phyloP scores from a whole-genome alignment of 2,888 invertebrate genomes.

The Anodontia alba region DNA sequence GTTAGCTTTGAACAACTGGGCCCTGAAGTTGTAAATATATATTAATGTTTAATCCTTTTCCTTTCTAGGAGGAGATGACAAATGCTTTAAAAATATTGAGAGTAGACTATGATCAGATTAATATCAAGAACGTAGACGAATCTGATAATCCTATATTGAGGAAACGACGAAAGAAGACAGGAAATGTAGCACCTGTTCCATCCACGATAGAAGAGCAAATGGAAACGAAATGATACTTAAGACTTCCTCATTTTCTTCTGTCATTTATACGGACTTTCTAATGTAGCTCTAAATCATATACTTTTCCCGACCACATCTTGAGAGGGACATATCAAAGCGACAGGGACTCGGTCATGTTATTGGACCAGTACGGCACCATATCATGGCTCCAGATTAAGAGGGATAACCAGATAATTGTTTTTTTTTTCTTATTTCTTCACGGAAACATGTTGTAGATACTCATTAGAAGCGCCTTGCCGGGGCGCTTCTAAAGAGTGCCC shows the following conservation, averaged over 20 bases:
- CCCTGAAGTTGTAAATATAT: too few relatives aligned
- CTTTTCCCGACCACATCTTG: too few relatives aligned
- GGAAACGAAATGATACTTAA: constrained; percentile 42
- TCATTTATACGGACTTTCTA: constrained; percentile 9
- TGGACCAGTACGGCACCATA: too few relatives aligned
- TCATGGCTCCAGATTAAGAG: too few relatives aligned
- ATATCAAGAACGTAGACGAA: constrained; percentile 95
- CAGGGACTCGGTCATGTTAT: too few relatives aligned
- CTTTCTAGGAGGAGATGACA: constrained; percentile 95
- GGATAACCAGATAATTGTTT: too few relatives aligned
- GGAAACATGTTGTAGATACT: too few relatives aligned
- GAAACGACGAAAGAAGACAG: constrained; percentile 87
- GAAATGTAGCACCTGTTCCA: constrained; percentile 82
- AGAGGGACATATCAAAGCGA: too few relatives aligned
- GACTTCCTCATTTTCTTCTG: background rate
- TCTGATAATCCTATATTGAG: constrained; percentile 96
- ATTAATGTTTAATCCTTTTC: background rate
- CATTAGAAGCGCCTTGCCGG: too few relatives aligned
- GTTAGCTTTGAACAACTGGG: too few relatives aligned
- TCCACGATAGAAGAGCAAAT: constrained; percentile 47
- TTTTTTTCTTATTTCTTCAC: too few relatives aligned
- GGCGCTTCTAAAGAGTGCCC: too few relatives aligned
- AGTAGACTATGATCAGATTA: constrained; percentile 95
- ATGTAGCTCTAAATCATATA: background rate
- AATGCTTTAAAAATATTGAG: constrained; percentile 98